Evolutionary conservation across 2,888 invertebrate genomes (phyloP), one percentile per base, ranked within the genome.

Genomic region (Diplazon laetatorius): DNA sequence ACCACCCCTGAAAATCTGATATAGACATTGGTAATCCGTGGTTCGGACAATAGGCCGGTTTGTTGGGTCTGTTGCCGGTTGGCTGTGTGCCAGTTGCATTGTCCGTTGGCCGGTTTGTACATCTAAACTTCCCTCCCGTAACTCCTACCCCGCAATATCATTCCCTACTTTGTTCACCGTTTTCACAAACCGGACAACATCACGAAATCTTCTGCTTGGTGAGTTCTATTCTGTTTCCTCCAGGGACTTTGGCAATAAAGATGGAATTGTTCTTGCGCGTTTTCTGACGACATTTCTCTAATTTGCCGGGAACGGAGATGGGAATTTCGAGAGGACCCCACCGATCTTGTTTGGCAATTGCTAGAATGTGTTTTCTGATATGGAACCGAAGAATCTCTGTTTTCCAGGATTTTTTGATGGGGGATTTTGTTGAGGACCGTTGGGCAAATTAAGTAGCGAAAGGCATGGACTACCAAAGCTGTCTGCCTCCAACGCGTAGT

Each of bases 61-160:
- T 86, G 88, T 87, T 83, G 85, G 83, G 84, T 83, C 82, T 83
- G 86, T 82, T 83, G 76, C 78, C 62, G 78, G 80, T 82, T 88
- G 88, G 88, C 87, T 66, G 68, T 60, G 69, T 80, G 88, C 88
- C 88, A 88, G 85, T 82, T 84, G 85, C 86, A 88, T 88, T 88
- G 88, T 88, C 84, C 88, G 71, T 80, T 75, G 84, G 80, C 84
- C 81, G 82, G 80, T 83, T 80, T 75, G 82, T 85, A 85, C 85
- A 82, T 83, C 82, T 81, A 81, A 87, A 86, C 87, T 87, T 86
- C 83, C 82, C 72, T 76, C 71, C 69, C 70, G 25, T 37, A 46
- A 6, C 30, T 9, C 10, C 18, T 55, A 5, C 46, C 25, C 18
- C 20, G 0, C 59, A 10, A 10, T 25, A 20, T 35, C 18, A 35